These are phyloP conservation scores for Scrobipalpa atriplicella DNA, from an alignment of 2,888 invertebrate species.

Conservation along the genomic window DNA sequence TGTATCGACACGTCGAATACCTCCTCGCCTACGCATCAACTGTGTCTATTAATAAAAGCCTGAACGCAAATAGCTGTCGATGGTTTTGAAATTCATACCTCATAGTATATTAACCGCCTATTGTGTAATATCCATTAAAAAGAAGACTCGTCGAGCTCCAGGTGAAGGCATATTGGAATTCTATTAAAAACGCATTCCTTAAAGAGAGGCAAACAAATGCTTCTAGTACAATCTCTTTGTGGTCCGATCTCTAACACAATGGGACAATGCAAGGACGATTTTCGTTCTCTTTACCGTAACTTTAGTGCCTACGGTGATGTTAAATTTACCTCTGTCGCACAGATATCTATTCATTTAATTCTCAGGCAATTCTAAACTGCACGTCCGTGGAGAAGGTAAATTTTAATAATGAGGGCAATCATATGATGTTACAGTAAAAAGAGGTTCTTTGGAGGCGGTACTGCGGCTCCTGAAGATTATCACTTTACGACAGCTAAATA, in stretches of 20 bases:
- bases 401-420: too few relatives aligned
- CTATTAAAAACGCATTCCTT: conserved; percentile 46
- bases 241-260: conserved; percentile 63
- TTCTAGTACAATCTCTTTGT: conserved; percentile 63
- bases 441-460: too few relatives aligned
- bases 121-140: conserved; percentile 12
- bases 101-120: background rate
- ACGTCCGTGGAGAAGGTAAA: too few relatives aligned
- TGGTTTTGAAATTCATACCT: conserved; percentile 2
- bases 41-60: background rate
- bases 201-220: conserved; percentile 49
- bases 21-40: conserved; percentile 18
- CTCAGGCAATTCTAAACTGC: too few relatives aligned
- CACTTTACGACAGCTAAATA: too few relatives aligned
- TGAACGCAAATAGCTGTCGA: background rate
- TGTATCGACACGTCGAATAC: conserved; percentile 9
- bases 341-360: background rate
- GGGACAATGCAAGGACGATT: conserved; percentile 78
- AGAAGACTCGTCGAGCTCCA: conserved; percentile 38
- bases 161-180: conserved; percentile 45
- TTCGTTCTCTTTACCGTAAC: conserved; percentile 62
- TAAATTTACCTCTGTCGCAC: conserved; percentile 1
- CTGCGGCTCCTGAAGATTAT: too few relatives aligned
- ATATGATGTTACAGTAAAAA: too few relatives aligned
- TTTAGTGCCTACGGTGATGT: background rate